Evolutionary conservation across 2,888 invertebrate species (phyloP).

Genomic region (Hyposoter didymator): DNA sequence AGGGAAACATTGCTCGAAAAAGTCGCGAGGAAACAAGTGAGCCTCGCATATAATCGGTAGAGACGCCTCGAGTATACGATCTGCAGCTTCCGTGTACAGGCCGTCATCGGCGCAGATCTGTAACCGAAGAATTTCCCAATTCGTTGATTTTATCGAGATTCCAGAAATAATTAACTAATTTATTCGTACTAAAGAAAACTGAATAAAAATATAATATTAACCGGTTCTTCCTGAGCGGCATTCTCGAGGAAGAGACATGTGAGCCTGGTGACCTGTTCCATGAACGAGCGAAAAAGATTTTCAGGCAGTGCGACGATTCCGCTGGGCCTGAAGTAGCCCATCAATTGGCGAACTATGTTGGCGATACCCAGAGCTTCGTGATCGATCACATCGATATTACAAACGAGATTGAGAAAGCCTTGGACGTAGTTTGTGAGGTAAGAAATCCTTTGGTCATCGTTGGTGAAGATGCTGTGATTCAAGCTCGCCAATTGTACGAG

Average conservation of each 20-base stretch:
- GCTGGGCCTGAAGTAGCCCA: slow-evolving; percentile 86
- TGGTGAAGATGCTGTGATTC: slow-evolving; percentile 86
- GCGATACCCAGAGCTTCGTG: slow-evolving; percentile 89
- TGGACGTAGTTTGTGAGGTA: slow-evolving; percentile 87
- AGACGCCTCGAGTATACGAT: slow-evolving; percentile 90
- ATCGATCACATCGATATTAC: slow-evolving; percentile 87
- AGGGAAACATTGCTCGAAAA: slow-evolving; percentile 82
- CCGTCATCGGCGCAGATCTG: slow-evolving; percentile 85
- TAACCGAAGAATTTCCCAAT: slow-evolving; percentile 48
- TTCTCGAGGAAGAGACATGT: slow-evolving; percentile 88
- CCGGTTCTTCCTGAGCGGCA: slow-evolving; percentile 88
- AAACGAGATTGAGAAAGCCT: slow-evolving; percentile 87
- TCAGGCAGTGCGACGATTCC: slow-evolving; percentile 84
- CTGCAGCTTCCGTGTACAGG: slow-evolving; percentile 89
- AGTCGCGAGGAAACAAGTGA: slow-evolving; percentile 82
- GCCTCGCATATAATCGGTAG: slow-evolving; percentile 85
- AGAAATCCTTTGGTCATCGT: slow-evolving; percentile 84
- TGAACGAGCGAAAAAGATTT: slow-evolving; percentile 85
- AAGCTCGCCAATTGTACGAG: slow-evolving; percentile 92
- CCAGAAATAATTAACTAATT: background rate
- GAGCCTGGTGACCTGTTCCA: slow-evolving; percentile 87
- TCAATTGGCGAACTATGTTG: slow-evolving; percentile 88
- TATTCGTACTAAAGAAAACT: background rate
- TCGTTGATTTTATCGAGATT: background rate
- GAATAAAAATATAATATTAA: slow-evolving; percentile 80